A percentile compares a stretch with the other conserved stretches of the same genome.
These are phyloP conservation scores for Excalfactoria chinensis DNA, from an alignment of 2,113 vertebrate species.

Conservation along the genomic window DNA sequence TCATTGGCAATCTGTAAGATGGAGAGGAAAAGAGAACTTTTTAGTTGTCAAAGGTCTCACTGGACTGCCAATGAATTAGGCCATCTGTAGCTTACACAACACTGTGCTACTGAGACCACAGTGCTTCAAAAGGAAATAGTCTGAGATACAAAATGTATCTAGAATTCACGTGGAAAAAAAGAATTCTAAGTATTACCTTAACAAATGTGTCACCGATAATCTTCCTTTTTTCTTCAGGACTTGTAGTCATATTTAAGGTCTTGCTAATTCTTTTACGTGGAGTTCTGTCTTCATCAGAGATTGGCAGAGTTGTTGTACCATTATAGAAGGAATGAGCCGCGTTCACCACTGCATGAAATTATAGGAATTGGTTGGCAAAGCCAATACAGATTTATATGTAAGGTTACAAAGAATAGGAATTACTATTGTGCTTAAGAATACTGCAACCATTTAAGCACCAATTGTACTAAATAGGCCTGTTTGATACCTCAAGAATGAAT, in stretches of 20 bases:
- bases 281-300: conserved; percentile 97
- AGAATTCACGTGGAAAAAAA: neutral
- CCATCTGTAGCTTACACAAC: neutral
- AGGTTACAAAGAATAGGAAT: neutral
- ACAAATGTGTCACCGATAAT: conserved; percentile 99
- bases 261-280: conserved; percentile 98
- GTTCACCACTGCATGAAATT: conserved; percentile 89
- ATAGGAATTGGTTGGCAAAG: neutral
- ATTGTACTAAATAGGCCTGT: neutral
- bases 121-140: neutral
- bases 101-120: neutral
- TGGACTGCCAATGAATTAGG: fast-evolving
- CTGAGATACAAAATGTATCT: neutral
- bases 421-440: neutral
- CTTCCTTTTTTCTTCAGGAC: conserved; percentile 98
- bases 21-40: neutral
- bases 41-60: neutral
- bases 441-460: neutral
- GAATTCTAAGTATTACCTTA: conserved; percentile 79
- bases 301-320: conserved; percentile 96
- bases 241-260: conserved; percentile 98
- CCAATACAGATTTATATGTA: neutral
- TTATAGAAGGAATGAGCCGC: conserved; percentile 99
- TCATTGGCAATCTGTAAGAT: conserved; percentile 91
- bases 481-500: neutral